A percentile compares a stretch with the other conserved stretches of the same genome.
phyloP scores from a whole-genome alignment of 2,888 invertebrate species.

The Rhingia campestris region DNA sequence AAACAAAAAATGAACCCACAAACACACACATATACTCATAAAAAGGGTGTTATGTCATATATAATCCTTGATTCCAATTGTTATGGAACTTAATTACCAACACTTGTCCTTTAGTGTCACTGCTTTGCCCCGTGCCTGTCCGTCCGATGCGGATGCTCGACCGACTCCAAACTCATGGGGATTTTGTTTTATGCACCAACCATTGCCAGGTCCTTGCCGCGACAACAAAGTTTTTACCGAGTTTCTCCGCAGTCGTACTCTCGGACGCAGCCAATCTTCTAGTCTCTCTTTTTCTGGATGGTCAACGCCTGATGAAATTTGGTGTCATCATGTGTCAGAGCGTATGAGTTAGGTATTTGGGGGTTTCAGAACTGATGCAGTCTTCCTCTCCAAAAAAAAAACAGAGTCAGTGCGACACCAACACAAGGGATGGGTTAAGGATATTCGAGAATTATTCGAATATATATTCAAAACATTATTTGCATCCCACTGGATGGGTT shows the following conservation, averaged over 20 bases:
- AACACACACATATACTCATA: not conserved
- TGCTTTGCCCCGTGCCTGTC: slow-evolving; percentile 10
- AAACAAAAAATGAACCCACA: not conserved
- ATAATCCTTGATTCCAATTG: slow-evolving; percentile 60
- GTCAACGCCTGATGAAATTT: slow-evolving; percentile 62
- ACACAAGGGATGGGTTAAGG: slow-evolving; percentile 7
- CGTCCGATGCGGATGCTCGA: slow-evolving; percentile 49
- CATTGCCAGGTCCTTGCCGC: slow-evolving; percentile 58
- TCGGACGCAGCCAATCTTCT: slow-evolving; percentile 29
- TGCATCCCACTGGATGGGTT: slow-evolving; percentile 36
- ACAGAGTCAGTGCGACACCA: slow-evolving; percentile 11
- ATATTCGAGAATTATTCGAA: slow-evolving; percentile 48
- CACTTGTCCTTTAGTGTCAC: slow-evolving; percentile 48
- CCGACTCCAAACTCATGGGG: slow-evolving; percentile 5
- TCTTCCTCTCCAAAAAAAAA: not conserved
- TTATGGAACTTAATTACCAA: slow-evolving; percentile 65
- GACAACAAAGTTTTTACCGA: slow-evolving; percentile 51
- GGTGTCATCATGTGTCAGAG: slow-evolving; percentile 59
- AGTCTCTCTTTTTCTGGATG: slow-evolving; percentile 26
- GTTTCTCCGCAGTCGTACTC: slow-evolving; percentile 61
- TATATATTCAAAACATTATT: slow-evolving; percentile 56
- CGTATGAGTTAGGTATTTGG: slow-evolving; percentile 4
- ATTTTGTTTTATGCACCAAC: slow-evolving; percentile 49
- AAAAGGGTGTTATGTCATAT: slow-evolving; percentile 37
- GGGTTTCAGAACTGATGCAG: not conserved